Evolutionary conservation across 2,888 invertebrate genomes (phyloP).

Genomic region (Tenthredo mesomela): DNA sequence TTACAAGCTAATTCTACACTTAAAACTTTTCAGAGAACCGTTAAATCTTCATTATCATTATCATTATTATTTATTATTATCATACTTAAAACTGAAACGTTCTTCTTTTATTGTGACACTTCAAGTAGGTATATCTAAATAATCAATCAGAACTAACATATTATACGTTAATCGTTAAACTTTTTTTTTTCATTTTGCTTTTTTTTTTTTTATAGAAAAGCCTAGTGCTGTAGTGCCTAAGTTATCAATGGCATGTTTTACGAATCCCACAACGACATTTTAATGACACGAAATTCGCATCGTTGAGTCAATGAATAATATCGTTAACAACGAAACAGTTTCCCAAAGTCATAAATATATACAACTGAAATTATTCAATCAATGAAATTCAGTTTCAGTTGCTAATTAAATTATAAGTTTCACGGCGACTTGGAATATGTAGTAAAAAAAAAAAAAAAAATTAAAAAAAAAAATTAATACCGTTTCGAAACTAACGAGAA

Average conservation of each 20-base stretch:
- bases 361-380: conserved; percentile 32
- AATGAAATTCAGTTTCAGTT: conserved; percentile 7
- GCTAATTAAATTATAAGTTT: conserved; percentile 5
- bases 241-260: conserved; percentile 37
- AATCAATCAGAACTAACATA: conserved; percentile 58
- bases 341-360: conserved; percentile 23
- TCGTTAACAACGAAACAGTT: conserved; percentile 16
- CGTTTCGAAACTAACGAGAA: neutral
- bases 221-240: conserved; percentile 62
- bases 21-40: conserved; percentile 68
- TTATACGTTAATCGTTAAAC: conserved; percentile 56
- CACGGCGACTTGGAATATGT: neutral
- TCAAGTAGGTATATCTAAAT: conserved; percentile 59
- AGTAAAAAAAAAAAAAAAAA: no score
- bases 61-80: conserved; percentile 51
- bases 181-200: conserved; percentile 53
- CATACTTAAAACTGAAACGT: conserved; percentile 49
- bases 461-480: no score
- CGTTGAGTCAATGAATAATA: neutral
- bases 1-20: conserved; percentile 73
- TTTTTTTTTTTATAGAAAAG: conserved; percentile 58
- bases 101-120: conserved; percentile 51
- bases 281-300: neutral
- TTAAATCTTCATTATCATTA: conserved; percentile 64
- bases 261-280: neutral